Evolutionary conservation across 35 echinoderm and acorn worm species (phyloP).

Genomic region (Amphiura filiformis): DNA sequence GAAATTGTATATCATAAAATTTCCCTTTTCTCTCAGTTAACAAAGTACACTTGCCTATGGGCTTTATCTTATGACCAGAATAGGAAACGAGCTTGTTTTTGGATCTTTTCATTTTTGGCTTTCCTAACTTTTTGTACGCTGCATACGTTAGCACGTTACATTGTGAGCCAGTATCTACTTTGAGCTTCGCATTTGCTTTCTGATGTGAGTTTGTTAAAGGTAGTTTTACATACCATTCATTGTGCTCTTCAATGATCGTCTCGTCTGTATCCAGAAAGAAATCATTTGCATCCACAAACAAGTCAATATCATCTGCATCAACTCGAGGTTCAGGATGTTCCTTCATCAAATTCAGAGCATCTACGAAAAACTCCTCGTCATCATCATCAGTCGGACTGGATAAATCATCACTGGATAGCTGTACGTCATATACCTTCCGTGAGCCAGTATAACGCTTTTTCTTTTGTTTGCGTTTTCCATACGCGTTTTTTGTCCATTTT

Average conservation of each 20-base stretch:
- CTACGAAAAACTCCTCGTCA: too few relatives aligned
- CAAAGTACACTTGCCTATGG: slow-evolving; percentile 25
- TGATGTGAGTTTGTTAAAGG: slow-evolving; percentile 33
- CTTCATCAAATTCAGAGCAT: neutral
- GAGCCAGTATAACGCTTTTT: too few relatives aligned
- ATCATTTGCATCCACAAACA: too few relatives aligned
- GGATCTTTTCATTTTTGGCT: slow-evolving; percentile 6
- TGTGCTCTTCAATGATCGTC: too few relatives aligned
- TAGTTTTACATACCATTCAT: slow-evolving; percentile 26
- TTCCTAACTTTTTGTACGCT: neutral
- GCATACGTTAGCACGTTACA: neutral
- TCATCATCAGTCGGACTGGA: too few relatives aligned
- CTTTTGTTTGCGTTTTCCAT: too few relatives aligned
- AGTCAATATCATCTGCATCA: too few relatives aligned
- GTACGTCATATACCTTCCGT: too few relatives aligned
- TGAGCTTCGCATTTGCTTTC: neutral
- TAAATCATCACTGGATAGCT: too few relatives aligned
- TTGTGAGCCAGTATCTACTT: slow-evolving; percentile 44
- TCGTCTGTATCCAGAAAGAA: too few relatives aligned
- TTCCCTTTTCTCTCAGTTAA: neutral
- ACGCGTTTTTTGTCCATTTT: too few relatives aligned
- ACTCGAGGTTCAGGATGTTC: slow-evolving; percentile 1
- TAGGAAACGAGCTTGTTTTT: slow-evolving; percentile 14
- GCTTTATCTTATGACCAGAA: slow-evolving; percentile 36
- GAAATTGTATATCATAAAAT: neutral